Evolutionary conservation across 2,797 vertebrate species (phyloP), one percentile per base, ranked within the genome.

Genomic region (Poliocrania exsul): DNA sequence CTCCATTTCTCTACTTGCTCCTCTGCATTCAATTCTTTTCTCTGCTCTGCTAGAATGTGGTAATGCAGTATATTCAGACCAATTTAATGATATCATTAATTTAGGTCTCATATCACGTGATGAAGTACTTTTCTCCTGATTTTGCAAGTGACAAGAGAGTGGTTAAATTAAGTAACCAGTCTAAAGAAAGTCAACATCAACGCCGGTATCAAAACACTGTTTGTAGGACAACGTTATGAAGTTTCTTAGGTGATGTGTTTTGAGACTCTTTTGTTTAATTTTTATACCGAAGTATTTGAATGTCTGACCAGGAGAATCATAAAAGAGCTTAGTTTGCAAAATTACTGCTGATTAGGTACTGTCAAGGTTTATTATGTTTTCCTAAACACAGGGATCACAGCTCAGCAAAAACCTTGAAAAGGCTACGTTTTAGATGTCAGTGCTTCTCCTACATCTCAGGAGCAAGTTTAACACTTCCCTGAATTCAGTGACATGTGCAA

Each of bases 401-500:
- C 88, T 42, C 9, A 6, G 7, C 37, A 53, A 74, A 69, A 33
- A 44, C 29, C 18, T 74, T 70, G 69, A 93, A 80, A 84, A 78
- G 20, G 16, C 51, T 78, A 51, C 61, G 42, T 79, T 92, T 78
- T 60, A 66, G 31, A 75, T 66, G 81, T 70, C 24, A 67, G 51
- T 70, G 24, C 25, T 90, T 88, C 47, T 86, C 31, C 40, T 86
- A 6, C 51, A 33, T 71, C 50, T 67, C 69, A 35, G 17, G 13
- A 69, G 13, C 46, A 74, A 81, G 51, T 70, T 88, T 64, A 70
- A 89, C 37, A 37, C 35, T 61, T 40, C 54, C 29, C 50, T 57
- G 44, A 73, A 86, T 46, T 73, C 86, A 94, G 51, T 81, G 78
- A 93, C 92, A 92, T 96, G 77, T 87, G 66, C 95, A 95, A 91